Conservation (phyloP, 2,888 invertebrate species). For the Folsomia manolachei region DNA sequence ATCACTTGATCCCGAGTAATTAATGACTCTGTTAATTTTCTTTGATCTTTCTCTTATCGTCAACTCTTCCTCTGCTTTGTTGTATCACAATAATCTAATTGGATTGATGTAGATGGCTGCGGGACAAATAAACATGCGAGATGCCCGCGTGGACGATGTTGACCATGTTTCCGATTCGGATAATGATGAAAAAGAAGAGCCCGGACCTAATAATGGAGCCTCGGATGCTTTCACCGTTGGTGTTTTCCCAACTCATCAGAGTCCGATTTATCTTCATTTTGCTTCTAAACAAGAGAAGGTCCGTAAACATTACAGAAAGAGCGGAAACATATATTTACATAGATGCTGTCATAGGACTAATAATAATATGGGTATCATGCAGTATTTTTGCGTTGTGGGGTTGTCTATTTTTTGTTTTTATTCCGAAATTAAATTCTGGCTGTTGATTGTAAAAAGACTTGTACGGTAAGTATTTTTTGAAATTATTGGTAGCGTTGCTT, state of each 20-base stretch:
- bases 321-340: no score
- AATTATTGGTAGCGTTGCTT: no score
- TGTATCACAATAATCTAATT: no score
- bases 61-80: neutral
- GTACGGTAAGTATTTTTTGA: no score
- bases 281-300: conserved; percentile 92
- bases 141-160: conserved; percentile 91
- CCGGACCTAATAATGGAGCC: conserved; percentile 59
- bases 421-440: no score
- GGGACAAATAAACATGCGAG: conserved; percentile 93
- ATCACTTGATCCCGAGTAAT: conserved; percentile 3
- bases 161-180: conserved; percentile 89
- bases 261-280: conserved; percentile 90
- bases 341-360: no score
- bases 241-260: conserved; percentile 87
- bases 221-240: conserved; percentile 75
- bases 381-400: no score
- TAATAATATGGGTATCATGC: no score
- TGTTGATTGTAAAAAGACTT: no score
- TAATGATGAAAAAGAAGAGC: conserved; percentile 79
- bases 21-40: conserved; percentile 10
- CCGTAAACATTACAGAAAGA: no score
- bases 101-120: conserved; percentile 19
- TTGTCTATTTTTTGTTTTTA: no score
- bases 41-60: neutral